These are phyloP conservation scores for Itoplectis maculator DNA, from an alignment of 2,888 invertebrate genomes.

Conservation along the genomic window DNA sequence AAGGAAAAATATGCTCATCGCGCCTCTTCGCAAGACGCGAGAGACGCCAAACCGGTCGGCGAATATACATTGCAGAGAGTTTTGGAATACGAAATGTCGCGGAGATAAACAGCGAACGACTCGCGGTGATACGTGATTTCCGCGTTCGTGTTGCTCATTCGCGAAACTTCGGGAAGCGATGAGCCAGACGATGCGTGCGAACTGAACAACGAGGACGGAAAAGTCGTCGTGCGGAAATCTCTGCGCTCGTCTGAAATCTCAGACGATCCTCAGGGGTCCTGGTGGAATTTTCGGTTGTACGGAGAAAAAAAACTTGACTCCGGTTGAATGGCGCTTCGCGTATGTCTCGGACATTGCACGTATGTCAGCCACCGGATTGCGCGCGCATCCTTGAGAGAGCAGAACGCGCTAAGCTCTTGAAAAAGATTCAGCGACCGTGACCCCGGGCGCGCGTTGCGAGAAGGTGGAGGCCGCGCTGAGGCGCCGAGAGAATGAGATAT, in stretches of 20 bases:
- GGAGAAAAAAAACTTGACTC: too few relatives aligned
- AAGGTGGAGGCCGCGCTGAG: constrained; percentile 43
- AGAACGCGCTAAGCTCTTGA: constrained; percentile 22
- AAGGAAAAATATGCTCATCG: neutral
- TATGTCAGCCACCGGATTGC: too few relatives aligned
- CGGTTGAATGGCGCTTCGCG: too few relatives aligned
- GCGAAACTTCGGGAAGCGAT: neutral
- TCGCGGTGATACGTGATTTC: neutral
- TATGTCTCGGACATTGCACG: too few relatives aligned
- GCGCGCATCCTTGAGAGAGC: constrained; percentile 3
- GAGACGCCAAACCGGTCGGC: neutral
- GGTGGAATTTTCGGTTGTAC: too few relatives aligned
- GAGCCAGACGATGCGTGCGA: neutral
- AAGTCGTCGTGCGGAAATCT: neutral
- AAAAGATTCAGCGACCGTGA: constrained; percentile 46
- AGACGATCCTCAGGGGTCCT: neutral
- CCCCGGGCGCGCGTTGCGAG: constrained; percentile 27
- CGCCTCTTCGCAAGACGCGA: too few relatives aligned
- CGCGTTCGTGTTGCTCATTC: neutral
- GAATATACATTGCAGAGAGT: neutral
- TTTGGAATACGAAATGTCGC: neutral
- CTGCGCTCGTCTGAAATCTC: neutral
- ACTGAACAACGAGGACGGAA: neutral
- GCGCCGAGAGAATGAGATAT: constrained; percentile 27
- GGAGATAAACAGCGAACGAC: neutral